A percentile compares a stretch with the other conserved stretches of the same genome.
These are phyloP conservation scores for Acrocephalus arundinaceus DNA, from an alignment of 2,113 vertebrate genomes.

Conservation along the genomic window DNA sequence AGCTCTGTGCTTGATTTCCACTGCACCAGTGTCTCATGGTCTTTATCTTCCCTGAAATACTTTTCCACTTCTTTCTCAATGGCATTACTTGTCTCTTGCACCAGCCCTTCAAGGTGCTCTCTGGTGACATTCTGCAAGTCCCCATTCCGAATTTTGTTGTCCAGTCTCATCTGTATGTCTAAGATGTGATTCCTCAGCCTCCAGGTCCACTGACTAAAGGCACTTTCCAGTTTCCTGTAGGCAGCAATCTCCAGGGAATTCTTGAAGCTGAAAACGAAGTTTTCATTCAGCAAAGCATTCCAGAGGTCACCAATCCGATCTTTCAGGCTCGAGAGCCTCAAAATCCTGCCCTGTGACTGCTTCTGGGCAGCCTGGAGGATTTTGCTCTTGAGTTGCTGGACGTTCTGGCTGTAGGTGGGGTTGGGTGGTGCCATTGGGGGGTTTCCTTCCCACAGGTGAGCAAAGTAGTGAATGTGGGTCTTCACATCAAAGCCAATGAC, in stretches of 20 bases:
- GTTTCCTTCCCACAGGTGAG: no score
- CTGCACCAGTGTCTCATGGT: no score
- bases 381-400: no score
- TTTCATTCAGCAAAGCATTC: constrained; percentile 12
- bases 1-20: no score
- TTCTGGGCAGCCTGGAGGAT: constrained; percentile 14
- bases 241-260: background rate
- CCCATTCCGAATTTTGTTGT: constrained; percentile 43
- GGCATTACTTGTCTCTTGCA: no score
- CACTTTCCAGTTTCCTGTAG: background rate
- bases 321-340: constrained; percentile 51
- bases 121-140: background rate
- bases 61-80: no score
- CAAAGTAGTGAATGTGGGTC: no score
- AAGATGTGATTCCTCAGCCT: constrained; percentile 57
- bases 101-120: background rate
- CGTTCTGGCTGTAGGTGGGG: no score
- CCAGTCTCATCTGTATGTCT: constrained; percentile 52
- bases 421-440: no score
- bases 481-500: no score
- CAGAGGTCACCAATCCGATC: constrained; percentile 51
- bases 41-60: no score
- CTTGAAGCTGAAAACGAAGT: background rate
- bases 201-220: constrained; percentile 17
- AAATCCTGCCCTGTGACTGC: background rate